Evolutionary conservation across 2,113 vertebrate genomes (phyloP), one percentile per base, ranked within the genome.

Genomic region (Podarcis muralis): DNA sequence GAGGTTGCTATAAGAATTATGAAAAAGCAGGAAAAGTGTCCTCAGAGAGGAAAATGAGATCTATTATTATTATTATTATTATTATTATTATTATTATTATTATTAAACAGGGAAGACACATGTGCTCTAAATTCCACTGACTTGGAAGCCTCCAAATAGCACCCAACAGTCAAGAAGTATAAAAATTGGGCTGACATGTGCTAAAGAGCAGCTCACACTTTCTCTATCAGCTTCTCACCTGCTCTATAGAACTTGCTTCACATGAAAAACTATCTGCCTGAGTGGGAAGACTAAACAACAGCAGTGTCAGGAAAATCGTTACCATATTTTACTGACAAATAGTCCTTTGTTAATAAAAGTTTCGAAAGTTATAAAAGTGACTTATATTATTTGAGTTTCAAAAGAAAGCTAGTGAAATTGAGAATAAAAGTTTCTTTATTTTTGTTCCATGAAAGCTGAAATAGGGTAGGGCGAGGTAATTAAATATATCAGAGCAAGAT

Each of bases 211-310:
- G 6, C 7, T n/a, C 6, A 20, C 8, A 22, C 35, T 13, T n/a
- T 25, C 13, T 71, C 37, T n/a, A 12, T 27, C 65, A n/a, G 16
- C 15, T 71, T 35, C 37, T 40, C 27, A 66, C 32, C 9, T 68
- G 6, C 23, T 16, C 23, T 7, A 16, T 40, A 81, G 30, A 82
- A 30, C 6, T 18, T 82, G 22, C 13, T 20, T 83, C 81, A 83
- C 25, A 59, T 57, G 48, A 59, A 68, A 25, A 27, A 43, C 15
- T 12, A 30, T 30, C 20, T 59, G 22, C 3, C 79, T 88, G 78
- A 87, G 90, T 13, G 88, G 43, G 48, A 59, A 80, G 53, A 18
- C 18, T 80, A 57, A 15, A 91, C 75, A 90, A 80, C 1, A 79
- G 43, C 0, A 32, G 87, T 37, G 43, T 80, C 48, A 43, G 43